Base-by-base conservation (phyloP, 2,888 invertebrate genomes). In the Elysia crispata region DNA sequence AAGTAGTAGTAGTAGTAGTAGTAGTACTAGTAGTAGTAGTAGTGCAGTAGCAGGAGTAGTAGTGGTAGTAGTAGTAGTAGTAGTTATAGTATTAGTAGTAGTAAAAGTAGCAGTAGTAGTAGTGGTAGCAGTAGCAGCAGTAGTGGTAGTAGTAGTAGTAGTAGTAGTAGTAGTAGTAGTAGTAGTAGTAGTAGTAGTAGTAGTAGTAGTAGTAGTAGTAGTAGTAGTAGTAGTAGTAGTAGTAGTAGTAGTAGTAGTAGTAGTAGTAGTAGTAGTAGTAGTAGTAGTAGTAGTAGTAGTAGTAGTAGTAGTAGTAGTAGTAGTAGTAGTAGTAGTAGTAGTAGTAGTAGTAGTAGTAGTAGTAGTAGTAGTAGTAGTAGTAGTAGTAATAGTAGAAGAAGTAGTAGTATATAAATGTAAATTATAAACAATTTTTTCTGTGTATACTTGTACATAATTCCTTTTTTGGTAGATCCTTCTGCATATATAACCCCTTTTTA, bases 51-150 rank as follows among this genome's bases (percentile, higher is more conserved):
- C 25, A 60, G 60, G 11, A 41, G 41, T 41, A 11, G 41, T 41
- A 41, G 41, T 41, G 41, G 41, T 41, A 41, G 41, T 41, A 13
- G 67, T 67, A 67, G 67, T 67, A 67, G 67, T 30, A 67, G 67
- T 30, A 67, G 67, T 67, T 13, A 25, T 67, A 67, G 67, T 67
- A 67, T 8, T 67, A 67, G 67, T 67, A 67, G 67, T 28, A 67
- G 67, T 30, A 67, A 15, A 5, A 67, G 67, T 30, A 67, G 67
- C 15, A 67, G 67, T 67, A 67, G 67, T 67, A 67, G 67, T 67
- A 67, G 67, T 67, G 23, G 67, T 67, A 67, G 67, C 23, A 67
- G 67, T 30, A 67, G 70, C n/a, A 41, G 49, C n/a, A 41, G 70
- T 70, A 41, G 70, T 70, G 20, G 70, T 31, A 41, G 31, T 70